Evolutionary conservation across 2,888 invertebrate species (phyloP).

Genomic region (Sialis lutaria): DNA sequence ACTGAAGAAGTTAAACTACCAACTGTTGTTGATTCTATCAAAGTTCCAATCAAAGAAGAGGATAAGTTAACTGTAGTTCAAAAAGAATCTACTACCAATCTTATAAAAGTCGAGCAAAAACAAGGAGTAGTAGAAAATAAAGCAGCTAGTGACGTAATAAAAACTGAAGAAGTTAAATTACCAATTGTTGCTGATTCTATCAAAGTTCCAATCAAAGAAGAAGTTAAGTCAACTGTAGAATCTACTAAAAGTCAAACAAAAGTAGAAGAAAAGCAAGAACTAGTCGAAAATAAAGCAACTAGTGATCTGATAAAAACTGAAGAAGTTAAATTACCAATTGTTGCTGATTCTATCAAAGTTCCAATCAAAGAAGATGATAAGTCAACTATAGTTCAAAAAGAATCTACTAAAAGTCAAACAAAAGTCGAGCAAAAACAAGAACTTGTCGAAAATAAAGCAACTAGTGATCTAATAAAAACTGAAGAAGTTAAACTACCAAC

Average conservation of each 20-base stretch:
- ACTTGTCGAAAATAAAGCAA: slow-evolving; percentile 15
- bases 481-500: slow-evolving; percentile 7
- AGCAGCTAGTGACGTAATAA: slow-evolving; percentile 9
- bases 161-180: slow-evolving; percentile 8
- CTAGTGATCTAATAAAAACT: slow-evolving; percentile 7
- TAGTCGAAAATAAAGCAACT: not conserved
- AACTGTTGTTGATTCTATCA: slow-evolving; percentile 4
- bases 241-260: not conserved
- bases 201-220: slow-evolving; percentile 6
- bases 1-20: slow-evolving; percentile 8
- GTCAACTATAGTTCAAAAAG: slow-evolving; percentile 23
- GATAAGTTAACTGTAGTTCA: slow-evolving; percentile 4
- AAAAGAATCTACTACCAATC: not conserved
- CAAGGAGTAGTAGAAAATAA: slow-evolving; percentile 8
- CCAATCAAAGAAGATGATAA: slow-evolving; percentile 20
- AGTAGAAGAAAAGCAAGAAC: not conserved
- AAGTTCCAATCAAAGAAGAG: slow-evolving; percentile 10
- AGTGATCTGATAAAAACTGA: not conserved
- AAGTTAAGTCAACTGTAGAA: slow-evolving; percentile 3
- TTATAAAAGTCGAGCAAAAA: not conserved
- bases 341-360: not conserved
- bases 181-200: slow-evolving; percentile 1
- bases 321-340: not conserved
- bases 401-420: slow-evolving; percentile 17
- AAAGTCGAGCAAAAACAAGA: slow-evolving; percentile 18